These are phyloP conservation scores for Lasioglossum zephyrum DNA, from an alignment of 2,888 invertebrate species.

Conservation along the genomic window DNA sequence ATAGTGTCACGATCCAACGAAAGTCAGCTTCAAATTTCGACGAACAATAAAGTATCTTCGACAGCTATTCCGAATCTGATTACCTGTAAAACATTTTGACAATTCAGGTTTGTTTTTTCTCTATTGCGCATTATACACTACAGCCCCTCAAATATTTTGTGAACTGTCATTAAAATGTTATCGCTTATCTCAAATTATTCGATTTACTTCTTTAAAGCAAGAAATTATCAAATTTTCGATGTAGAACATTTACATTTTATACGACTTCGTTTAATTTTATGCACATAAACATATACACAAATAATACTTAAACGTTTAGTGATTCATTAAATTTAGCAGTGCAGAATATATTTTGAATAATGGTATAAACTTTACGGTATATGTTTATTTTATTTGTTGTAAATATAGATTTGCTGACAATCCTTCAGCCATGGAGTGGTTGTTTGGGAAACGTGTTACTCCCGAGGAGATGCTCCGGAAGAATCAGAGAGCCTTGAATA, in stretches of 20 bases:
- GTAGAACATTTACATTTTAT: not conserved
- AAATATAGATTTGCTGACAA: not conserved
- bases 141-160: not conserved
- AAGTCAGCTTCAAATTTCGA: not conserved
- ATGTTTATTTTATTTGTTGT: not conserved
- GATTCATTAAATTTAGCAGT: not conserved
- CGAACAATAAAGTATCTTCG: not conserved
- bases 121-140: not conserved
- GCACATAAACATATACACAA: too few species aligned
- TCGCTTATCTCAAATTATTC: not conserved
- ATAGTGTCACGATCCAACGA: slow-evolving; percentile 26
- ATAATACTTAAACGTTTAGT: too few species aligned
- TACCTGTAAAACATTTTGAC: not conserved
- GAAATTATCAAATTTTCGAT: not conserved
- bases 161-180: not conserved
- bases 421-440: slow-evolving; percentile 91
- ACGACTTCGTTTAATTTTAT: not conserved
- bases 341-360: not conserved
- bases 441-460: slow-evolving; percentile 97
- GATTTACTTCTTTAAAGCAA: not conserved
- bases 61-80: not conserved
- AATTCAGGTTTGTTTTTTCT: slow-evolving; percentile 6
- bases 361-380: not conserved
- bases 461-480: slow-evolving; percentile 99
- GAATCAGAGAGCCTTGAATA: slow-evolving; percentile 98